Evolutionary conservation across 2,797 vertebrate species (phyloP), one percentile per base, ranked within the genome.

Genomic region (Leucoraja ocellata): DNA sequence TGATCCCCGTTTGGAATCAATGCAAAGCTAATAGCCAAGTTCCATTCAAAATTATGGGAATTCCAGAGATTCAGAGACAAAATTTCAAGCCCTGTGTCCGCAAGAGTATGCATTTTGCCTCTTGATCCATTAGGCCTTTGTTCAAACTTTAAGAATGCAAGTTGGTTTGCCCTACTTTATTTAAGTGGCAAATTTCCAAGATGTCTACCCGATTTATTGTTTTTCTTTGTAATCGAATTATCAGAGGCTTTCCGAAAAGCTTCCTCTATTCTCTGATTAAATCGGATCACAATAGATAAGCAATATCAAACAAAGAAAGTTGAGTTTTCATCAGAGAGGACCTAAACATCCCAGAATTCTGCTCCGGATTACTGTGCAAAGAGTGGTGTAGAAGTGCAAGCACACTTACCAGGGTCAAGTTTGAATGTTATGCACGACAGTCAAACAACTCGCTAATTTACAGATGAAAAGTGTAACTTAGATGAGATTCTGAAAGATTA

Each of bases 1-100:
- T 21, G 84, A 68, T 74, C 39, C 23, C 18, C 65, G 21, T 16
- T 76, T 58, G 28, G 46, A 74, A 74, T 76, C 39, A 76, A 71
- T 73, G 25, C 90, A 92, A 92, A 58, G n/a, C 23, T 7, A 46
- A 25, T 71, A 18, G 90, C 39, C 90, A 92, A 91, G 13, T 91
- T 25, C 71, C 71, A 91, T 74, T 91, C 65, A 91, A 74, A 91
- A 76, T 76, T 74, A 92, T 76, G 39, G 63, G 71, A 92, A 76
- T 92, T 92, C 90, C 71, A 74, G 71, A 58, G 25, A 74, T 92
- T 92, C 71, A 58, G 54, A 54, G 36, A 76, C 71, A 46, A 92
- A 23, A 71, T 68, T 74, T 39, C 39, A 14, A 74, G 90, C 71
- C 68, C 39, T 54, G 39, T n/a, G 68, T 21, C 71, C 73, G 39